phyloP scores from a whole-genome alignment of 1,140 invertebrate species.

The Meloidogyne hapla region DNA sequence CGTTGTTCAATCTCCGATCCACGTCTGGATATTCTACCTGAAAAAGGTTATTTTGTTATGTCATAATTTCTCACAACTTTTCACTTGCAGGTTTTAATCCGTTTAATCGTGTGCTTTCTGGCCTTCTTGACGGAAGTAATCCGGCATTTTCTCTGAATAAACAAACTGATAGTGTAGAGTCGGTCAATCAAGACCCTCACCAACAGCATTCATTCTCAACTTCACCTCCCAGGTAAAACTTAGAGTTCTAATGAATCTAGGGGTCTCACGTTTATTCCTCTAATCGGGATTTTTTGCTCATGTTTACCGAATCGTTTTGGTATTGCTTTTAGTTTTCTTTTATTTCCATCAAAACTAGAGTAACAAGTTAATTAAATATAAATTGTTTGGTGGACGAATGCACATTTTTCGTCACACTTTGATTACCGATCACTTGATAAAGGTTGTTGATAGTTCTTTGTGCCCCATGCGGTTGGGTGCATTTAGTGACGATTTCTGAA shows the following conservation, averaged over 20 bases:
- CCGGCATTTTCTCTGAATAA: slow-evolving; percentile 29
- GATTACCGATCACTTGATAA: too few relatives aligned
- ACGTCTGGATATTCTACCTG: slow-evolving; percentile 36
- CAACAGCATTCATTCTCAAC: neutral
- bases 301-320: too few relatives aligned
- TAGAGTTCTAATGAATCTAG: too few relatives aligned
- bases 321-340: too few relatives aligned
- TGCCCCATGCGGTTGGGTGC: neutral
- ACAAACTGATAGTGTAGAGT: slow-evolving; percentile 17
- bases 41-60: slow-evolving; percentile 28
- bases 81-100: slow-evolving; percentile 20
- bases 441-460: neutral
- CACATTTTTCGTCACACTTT: neutral
- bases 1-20: slow-evolving; percentile 33
- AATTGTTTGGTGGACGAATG: slow-evolving; percentile 5
- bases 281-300: too few relatives aligned
- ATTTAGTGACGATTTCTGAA: neutral
- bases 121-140: slow-evolving; percentile 25
- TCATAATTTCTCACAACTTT: neutral
- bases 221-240: slow-evolving; percentile 13
- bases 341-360: neutral
- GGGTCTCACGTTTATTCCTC: too few relatives aligned
- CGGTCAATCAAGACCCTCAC: slow-evolving; percentile 17
- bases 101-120: slow-evolving; percentile 33
- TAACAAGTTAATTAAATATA: neutral